Evolutionary conservation across 2,113 vertebrate species (phyloP), one percentile per base, ranked within the genome.

Genomic region (Choloepus hoffmanni): DNA sequence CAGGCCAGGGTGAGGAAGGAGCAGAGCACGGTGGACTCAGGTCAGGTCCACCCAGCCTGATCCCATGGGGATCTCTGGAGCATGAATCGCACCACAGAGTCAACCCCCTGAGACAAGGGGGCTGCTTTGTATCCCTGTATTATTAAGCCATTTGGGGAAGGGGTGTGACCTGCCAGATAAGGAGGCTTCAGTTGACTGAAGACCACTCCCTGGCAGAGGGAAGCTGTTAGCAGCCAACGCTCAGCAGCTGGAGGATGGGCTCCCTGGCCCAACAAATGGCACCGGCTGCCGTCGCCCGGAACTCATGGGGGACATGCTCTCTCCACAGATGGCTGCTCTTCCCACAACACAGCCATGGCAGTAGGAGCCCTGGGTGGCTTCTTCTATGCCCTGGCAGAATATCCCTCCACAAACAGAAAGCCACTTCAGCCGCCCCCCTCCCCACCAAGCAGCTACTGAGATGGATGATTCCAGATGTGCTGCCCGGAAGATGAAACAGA

Each of bases 261-360:
- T 36, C 55, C 36, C 36, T 1, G 40, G 40, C 13, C 72, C 76
- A 40, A n/a, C 60, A 45, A 6, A 48, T 13, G 45, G 21, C 18
- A n/a, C 15, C 21, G 1, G 12, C 30, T 43, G 24, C 74, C 11
- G 1, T 30, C n/a, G 7, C 48, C 28, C 23, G 1, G 70, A 45
- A 30, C 30, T 95, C 73, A 72, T 12, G 7, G 13, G 15, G 16
- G 28, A 7, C 30, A 85, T 40, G 87, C 62, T 43, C 21, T 65
- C 67, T 82, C 72, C 23, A 0, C 84, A 98, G 97, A 97, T 6
- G 97, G 97, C 63, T 98, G 97, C 23, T 97, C 96, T 63, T 95
- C 96, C 65, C 97, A 98, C 92, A 97, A 92, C 65, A 98, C 96
- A 8, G 96, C 95, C 92, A 89, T 63, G 0, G 96, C 97, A 0